Base-by-base conservation (phyloP, 2,888 invertebrate species). In the Deroplatys truncata region DNA sequence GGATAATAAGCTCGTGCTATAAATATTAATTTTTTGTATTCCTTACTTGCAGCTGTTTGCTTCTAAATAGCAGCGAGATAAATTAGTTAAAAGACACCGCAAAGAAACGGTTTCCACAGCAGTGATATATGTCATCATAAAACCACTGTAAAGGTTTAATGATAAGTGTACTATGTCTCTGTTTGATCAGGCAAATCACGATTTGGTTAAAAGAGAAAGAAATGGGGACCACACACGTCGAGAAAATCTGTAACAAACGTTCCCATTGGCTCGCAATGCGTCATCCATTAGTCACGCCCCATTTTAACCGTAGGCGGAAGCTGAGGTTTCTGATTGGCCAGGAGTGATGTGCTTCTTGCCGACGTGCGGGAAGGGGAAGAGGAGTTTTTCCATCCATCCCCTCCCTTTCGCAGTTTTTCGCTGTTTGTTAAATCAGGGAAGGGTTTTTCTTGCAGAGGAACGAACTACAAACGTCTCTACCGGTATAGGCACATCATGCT, bases 171-270 rank as follows among this genome's bases (percentile, higher is more conserved):
- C 49, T 82, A 86, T 82, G 86, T 87, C 87, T 87, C 43, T 87
- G 87, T 87, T 87, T 87, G 87, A 29, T 86, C 86, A 86, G 82
- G 28, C 83, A 49, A 89, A 89, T 86, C 86, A 89, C 86, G 83
- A 56, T 28, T 72, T 72, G 25, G 84, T 28, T 20, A 86, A 29
- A 43, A 86, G 13, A 83, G 29, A 86, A 86, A 82, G 20, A 86
- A 82, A 82, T 49, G 25, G 10, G 72, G 89, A 86, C 89, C 89
- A 89, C 89, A 89, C 89, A 89, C 89, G 89, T 86, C 86, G 89
- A 82, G 56, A 56, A 72, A 35, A 82, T 87, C n/a, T 87, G 87
- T 87, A 87, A 87, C 82, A 28, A 28, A 72, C 31, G 1, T 82
- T 83, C 35, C 35, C 56, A 87, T 87, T 87, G 87, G 87, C 25